Evolutionary conservation across 2,797 vertebrate species (phyloP).

Genomic region (Danio choprae): DNA sequence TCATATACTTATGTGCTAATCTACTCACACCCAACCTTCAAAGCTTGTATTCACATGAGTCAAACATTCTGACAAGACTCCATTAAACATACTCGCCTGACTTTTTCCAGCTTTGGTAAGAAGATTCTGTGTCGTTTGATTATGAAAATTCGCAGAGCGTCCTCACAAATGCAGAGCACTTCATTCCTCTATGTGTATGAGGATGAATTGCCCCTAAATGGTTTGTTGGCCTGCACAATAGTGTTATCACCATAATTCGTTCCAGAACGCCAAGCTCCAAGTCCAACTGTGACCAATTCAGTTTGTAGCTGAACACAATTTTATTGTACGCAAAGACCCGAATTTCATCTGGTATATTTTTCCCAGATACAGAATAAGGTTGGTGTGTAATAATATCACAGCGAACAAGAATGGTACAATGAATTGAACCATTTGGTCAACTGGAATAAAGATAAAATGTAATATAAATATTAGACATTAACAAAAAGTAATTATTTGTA

Average conservation of each 20-base stretch:
- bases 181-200: conserved; percentile 22
- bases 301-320: conserved; percentile 31
- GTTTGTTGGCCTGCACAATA: conserved; percentile 28
- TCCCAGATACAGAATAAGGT: conserved; percentile 19
- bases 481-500: too few species aligned
- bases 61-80: conserved; percentile 4
- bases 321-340: conserved; percentile 24
- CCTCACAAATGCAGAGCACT: conserved; percentile 25
- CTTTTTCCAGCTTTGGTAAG: neutral
- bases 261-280: neutral
- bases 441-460: neutral
- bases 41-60: neutral
- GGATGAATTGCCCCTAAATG: conserved; percentile 51
- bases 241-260: conserved; percentile 20
- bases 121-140: neutral
- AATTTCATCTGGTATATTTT: conserved; percentile 9
- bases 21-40: conserved; percentile 18
- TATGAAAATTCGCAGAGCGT: conserved; percentile 49
- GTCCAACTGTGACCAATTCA: conserved; percentile 30
- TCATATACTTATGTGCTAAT: neutral
- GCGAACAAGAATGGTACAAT: neutral
- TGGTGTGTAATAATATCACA: neutral
- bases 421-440: too few species aligned
- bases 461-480: neutral
- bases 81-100: neutral